Evolutionary conservation across 2,113 vertebrate genomes (phyloP).

Genomic region (Dipodomys stephensi): DNA sequence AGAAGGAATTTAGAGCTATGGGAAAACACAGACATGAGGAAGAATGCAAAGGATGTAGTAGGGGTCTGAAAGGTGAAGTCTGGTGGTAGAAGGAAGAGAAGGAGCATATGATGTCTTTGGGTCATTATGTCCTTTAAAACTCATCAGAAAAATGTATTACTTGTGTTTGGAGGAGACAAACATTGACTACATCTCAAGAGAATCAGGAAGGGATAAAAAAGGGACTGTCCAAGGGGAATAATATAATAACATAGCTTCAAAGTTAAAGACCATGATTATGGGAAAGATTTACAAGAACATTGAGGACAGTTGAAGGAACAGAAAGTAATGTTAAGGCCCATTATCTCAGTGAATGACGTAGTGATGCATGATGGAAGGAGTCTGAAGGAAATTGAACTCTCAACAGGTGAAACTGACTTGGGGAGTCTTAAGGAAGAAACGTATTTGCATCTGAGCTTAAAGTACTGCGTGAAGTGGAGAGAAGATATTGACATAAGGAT

Average conservation of each 20-base stretch:
- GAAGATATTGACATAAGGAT: neutral
- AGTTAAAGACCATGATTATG: neutral
- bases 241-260: neutral
- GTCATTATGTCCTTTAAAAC: neutral
- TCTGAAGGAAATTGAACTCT: neutral
- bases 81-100: neutral
- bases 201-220: neutral
- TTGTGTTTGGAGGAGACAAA: neutral
- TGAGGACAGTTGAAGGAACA: neutral
- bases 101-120: neutral
- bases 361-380: neutral
- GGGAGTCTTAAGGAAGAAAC: neutral
- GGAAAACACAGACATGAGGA: neutral
- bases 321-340: neutral
- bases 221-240: neutral
- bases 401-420: neutral
- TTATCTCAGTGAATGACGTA: neutral
- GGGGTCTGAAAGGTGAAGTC: neutral
- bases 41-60: neutral
- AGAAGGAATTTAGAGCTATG: neutral
- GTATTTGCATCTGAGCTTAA: neutral
- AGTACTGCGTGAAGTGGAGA: neutral
- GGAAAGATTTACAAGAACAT: neutral
- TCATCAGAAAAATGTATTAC: neutral
- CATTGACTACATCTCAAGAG: neutral